Evolutionary conservation across 2,888 invertebrate species (phyloP).

Genomic region (Periphyllus acericola): DNA sequence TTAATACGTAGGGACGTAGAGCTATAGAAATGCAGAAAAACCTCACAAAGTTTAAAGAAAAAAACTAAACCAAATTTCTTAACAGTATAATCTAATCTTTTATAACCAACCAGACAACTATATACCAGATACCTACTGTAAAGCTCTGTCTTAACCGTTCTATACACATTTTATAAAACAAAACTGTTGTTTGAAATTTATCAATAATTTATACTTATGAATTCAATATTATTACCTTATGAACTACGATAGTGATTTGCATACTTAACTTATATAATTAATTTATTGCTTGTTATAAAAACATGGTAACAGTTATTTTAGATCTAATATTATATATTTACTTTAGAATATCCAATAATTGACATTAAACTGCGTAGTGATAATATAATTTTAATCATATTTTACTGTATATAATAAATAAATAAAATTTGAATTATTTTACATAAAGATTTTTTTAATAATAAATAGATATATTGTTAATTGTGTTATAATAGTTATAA

Average conservation of each 20-base stretch:
- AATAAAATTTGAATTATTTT: not conserved
- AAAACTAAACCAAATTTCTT: too few relatives aligned
- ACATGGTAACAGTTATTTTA: not conserved
- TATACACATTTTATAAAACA: too few relatives aligned
- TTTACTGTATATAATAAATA: not conserved
- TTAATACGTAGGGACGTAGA: not conserved
- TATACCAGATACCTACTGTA: not conserved
- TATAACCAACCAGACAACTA: not conserved
- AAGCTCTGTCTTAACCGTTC: not conserved
- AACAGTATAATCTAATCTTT: too few relatives aligned
- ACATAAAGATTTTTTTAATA: not conserved
- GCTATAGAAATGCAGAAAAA: too few relatives aligned
- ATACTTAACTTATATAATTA: not conserved
- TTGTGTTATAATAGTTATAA: slow-evolving; percentile 3
- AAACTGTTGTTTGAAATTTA: too few relatives aligned
- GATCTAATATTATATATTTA: not conserved
- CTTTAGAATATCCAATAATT: not conserved
- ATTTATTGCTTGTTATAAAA: not conserved
- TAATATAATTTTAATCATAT: not conserved
- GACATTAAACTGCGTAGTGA: not conserved
- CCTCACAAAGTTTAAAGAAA: too few relatives aligned
- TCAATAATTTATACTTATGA: too few relatives aligned
- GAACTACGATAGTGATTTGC: too few relatives aligned
- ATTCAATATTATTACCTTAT: not conserved
- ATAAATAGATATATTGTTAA: not conserved